phyloP scores from a whole-genome alignment of 2,113 vertebrate genomes.

The Rostratula benghalensis region DNA sequence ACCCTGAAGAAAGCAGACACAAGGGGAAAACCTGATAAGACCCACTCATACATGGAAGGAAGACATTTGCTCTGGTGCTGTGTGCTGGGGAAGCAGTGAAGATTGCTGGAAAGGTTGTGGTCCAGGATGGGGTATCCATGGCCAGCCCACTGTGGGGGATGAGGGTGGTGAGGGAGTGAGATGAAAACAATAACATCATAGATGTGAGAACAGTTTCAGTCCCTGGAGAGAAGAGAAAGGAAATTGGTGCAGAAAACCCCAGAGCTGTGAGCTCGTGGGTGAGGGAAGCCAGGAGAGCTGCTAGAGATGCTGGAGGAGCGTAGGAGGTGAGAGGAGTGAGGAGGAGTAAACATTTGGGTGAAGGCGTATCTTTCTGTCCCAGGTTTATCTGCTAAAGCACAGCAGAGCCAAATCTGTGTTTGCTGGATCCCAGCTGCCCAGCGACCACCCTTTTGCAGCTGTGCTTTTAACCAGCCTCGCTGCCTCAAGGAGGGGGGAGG shows the following conservation, averaged over 20 bases:
- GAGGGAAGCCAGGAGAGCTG: slow-evolving; percentile 32
- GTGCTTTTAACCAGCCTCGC: not conserved
- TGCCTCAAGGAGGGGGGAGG: not conserved
- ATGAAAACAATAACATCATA: not conserved
- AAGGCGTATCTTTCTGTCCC: not conserved
- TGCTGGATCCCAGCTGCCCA: slow-evolving; percentile 3
- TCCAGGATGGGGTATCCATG: not conserved
- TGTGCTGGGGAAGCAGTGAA: not conserved
- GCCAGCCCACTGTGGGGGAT: accelerated
- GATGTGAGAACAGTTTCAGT: not conserved
- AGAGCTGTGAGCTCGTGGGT: not conserved
- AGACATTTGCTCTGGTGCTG: not conserved
- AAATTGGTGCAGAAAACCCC: not conserved
- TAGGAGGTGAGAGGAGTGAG: slow-evolving; percentile 54
- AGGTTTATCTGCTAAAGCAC: not conserved
- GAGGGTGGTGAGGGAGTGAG: not conserved
- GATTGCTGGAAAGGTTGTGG: not conserved
- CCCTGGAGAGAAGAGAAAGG: not conserved
- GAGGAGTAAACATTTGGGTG: slow-evolving; percentile 45
- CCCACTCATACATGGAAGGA: accelerated
- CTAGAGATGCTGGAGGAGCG: not conserved
- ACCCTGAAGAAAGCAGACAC: not conserved
- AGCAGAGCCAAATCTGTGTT: not conserved
- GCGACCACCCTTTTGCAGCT: not conserved
- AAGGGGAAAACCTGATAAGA: not conserved